Base-by-base conservation (phyloP, 2,888 invertebrate genomes). In the Drosophila paranaensis region DNA sequence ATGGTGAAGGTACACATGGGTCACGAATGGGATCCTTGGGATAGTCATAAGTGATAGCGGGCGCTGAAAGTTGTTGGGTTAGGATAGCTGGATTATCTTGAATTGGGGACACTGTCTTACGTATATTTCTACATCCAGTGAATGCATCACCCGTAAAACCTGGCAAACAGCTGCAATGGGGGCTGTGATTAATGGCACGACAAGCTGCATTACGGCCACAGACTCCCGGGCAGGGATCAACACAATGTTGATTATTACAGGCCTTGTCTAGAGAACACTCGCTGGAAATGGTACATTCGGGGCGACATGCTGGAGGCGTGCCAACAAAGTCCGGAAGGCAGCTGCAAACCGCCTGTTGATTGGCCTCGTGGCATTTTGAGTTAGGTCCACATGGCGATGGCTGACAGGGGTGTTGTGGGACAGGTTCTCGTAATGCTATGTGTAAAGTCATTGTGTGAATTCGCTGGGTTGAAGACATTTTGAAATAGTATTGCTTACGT, bases 231-330 rank as follows among this genome's bases (percentile, higher is more conserved):
- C 97, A 97, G n/a, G 95, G 95, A 87, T 95, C 95, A 79, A 93
- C 92, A 85, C 96, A 96, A 90, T 95, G 95, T 56, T 94, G 94
- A 90, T 95, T 94, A 37, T 94, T 94, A 81, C 95, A 95, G n/a
- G 95, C 95, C 74, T 94, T 92, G 72, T 95, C 93, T 74, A 93
- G 93, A 1, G 94, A 77, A 90, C 96, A 96, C 91, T 95, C 95
- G 64, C 94, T 93, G 78, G 97, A 96, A 67, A 94, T 94, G 51
- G 96, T 94, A 91, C 97, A 97, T 93, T 97, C 97, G 13, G 96
- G 96, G 77, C 95, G 94, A 89, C 97, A 97, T 74, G 95, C 94
- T 6, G 96, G 96, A 54, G 96, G 95, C 55, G 94, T 93, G 35
- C 96, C 96, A 9, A 93, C 93, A 83, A 94, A 95, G 58, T 94